Base-by-base conservation (phyloP, 1,140 invertebrate species). In the Drosophila simulans region DNA sequence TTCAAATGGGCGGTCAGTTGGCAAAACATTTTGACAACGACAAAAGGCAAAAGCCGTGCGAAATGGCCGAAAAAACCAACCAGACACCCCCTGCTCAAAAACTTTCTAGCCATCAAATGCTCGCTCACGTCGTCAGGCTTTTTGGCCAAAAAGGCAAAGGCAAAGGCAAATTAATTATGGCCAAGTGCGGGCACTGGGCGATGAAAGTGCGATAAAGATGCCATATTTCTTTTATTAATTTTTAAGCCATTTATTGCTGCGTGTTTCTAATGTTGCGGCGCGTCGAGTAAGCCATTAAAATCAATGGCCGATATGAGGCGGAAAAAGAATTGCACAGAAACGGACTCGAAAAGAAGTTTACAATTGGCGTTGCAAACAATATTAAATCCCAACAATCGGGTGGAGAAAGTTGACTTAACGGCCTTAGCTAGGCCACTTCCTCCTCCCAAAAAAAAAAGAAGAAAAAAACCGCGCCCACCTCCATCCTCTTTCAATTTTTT, bases 371-470 rank as follows among this genome's bases (percentile, higher is more conserved):
- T 55, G 58, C 81, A 88, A 83, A 83, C 79, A 86, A 83, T 83
- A 88, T 86, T 86, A 86, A 86, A 83, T 88, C 83, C 72, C 83
- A 82, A 79, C 84, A 88, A 83, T 88, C 83, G 83, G 68, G 79
- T 80, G 66, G 83, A 88, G 83, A 86, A 86, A 86, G 83, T 89
- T 88, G 71, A 69, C 72, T 77, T 80, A 55, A 57, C 45, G 80
- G 62, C 69, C 83, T 82, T 82, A 75, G 74, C 77, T 76, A 71
- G 64, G 58, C 60, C 57, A 64, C 56, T 46, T 58, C 55, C 49
- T 58, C 55, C 49, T 53, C 20, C n/a, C 13, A 13, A 27, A 10
- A 20, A 20, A 13, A 13, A 4, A 37, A 37, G 5, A 25, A 25
- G 5, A 25, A 25, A 25, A 25, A 25, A 27, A 27, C 5, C 17